Percentiles rank a stretch among this genome's conserved stretches.
Conservation (phyloP, 1,140 invertebrate genomes). For the Platorchestia sp. region DNA sequence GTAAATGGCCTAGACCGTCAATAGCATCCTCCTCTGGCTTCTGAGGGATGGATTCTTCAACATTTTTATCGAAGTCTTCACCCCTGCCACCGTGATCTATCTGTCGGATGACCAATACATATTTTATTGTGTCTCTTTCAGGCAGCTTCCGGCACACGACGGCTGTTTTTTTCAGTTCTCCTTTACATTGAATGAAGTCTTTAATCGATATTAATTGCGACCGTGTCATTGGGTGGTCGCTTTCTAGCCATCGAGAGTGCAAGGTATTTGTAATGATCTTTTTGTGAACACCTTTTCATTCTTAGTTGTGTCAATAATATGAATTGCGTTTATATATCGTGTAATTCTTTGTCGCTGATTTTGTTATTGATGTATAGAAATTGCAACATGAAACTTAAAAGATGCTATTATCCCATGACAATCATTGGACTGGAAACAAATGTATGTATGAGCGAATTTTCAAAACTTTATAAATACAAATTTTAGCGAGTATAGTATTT, state of each 20-base stretch:
- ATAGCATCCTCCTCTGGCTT: slow-evolving; percentile 30
- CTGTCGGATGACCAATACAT: slow-evolving; percentile 55
- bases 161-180: background rate
- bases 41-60: slow-evolving; percentile 49
- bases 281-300: background rate
- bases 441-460: too few species aligned
- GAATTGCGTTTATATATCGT: background rate
- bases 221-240: background rate
- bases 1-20: slow-evolving; percentile 30
- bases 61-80: slow-evolving; percentile 38
- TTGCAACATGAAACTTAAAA: too few species aligned
- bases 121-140: slow-evolving; percentile 56
- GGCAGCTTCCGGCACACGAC: slow-evolving; percentile 17
- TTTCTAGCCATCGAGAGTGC: background rate
- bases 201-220: background rate
- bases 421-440: too few species aligned
- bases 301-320: background rate
- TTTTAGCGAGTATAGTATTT: too few species aligned
- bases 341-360: background rate
- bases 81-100: slow-evolving; percentile 38
- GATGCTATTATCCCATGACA: too few species aligned
- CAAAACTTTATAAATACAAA: too few species aligned
- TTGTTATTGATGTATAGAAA: background rate
- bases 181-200: background rate
- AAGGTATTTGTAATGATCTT: background rate